A percentile compares a stretch with the other conserved stretches of the same genome.
Conservation (phyloP, 1,140 invertebrate species). For the Ooceraea biroi region DNA sequence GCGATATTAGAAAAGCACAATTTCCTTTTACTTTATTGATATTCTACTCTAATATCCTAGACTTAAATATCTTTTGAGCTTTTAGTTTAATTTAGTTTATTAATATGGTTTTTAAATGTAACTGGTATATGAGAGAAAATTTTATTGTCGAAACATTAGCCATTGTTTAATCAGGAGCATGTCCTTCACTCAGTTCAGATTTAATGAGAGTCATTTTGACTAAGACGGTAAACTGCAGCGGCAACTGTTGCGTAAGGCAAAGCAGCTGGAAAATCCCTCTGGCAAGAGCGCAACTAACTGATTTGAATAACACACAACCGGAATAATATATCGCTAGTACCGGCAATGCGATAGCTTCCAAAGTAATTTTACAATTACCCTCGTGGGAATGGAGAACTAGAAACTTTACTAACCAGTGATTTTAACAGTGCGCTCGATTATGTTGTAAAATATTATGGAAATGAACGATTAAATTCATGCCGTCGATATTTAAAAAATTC, state of each 20-base stretch:
- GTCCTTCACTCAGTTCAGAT: background rate
- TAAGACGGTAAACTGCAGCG: background rate
- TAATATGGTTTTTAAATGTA: too few relatives aligned
- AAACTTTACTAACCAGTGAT: conserved; percentile 1
- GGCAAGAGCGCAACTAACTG: background rate
- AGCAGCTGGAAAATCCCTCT: background rate
- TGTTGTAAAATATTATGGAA: conserved; percentile 19
- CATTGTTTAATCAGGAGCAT: too few relatives aligned
- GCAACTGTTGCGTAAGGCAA: background rate
- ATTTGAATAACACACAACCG: conserved; percentile 6
- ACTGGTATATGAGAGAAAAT: too few relatives aligned
- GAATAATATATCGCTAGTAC: background rate
- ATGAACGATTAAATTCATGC: background rate
- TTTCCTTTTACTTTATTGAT: too few relatives aligned
- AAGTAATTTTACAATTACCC: conserved; percentile 16
- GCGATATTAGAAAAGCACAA: too few relatives aligned
- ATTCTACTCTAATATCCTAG: too few relatives aligned
- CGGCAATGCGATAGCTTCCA: background rate
- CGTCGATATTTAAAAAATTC: background rate
- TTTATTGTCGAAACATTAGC: too few relatives aligned
- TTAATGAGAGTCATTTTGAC: background rate
- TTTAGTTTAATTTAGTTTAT: too few relatives aligned
- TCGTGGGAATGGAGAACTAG: background rate
- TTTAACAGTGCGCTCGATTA: background rate
- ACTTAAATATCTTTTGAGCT: too few relatives aligned